Evolutionary conservation across 2,888 invertebrate species (phyloP).

Genomic region (Hecatera dysodea): DNA sequence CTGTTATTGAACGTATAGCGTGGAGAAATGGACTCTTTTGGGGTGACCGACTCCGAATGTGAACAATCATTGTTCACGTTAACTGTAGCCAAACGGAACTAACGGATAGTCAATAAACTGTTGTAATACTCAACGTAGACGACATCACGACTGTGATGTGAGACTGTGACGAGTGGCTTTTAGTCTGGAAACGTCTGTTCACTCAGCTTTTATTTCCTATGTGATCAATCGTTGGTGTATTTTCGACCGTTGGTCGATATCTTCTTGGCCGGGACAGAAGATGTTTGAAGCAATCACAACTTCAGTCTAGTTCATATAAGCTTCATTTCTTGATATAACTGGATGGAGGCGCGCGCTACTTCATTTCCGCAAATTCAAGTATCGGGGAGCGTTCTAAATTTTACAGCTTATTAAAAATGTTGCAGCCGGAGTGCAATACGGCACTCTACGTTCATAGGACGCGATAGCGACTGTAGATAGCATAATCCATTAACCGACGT

Average conservation of each 20-base stretch:
- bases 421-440: slow-evolving; percentile 57
- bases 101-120: slow-evolving; percentile 68
- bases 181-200: slow-evolving; percentile 27
- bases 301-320: slow-evolving; percentile 28
- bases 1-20: slow-evolving; percentile 65
- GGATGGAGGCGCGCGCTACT: slow-evolving; percentile 53
- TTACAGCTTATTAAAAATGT: slow-evolving; percentile 70
- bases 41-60: slow-evolving; percentile 74
- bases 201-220: slow-evolving; percentile 31
- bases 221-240: slow-evolving; percentile 33
- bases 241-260: slow-evolving; percentile 20
- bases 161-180: slow-evolving; percentile 30
- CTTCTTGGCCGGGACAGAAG: slow-evolving; percentile 30
- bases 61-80: slow-evolving; percentile 69
- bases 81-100: slow-evolving; percentile 70
- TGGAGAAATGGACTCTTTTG: slow-evolving; percentile 72
- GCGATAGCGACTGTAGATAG: slow-evolving; percentile 74
- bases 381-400: slow-evolving; percentile 69
- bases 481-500: slow-evolving; percentile 79
- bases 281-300: slow-evolving; percentile 56
- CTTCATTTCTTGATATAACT: slow-evolving; percentile 39
- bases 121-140: slow-evolving; percentile 51
- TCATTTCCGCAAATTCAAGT: slow-evolving; percentile 74
- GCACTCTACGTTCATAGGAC: slow-evolving; percentile 57
- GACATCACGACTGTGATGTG: slow-evolving; percentile 35